phyloP scores from a whole-genome alignment of 1,140 invertebrate genomes.

The Chymomyza costata region DNA sequence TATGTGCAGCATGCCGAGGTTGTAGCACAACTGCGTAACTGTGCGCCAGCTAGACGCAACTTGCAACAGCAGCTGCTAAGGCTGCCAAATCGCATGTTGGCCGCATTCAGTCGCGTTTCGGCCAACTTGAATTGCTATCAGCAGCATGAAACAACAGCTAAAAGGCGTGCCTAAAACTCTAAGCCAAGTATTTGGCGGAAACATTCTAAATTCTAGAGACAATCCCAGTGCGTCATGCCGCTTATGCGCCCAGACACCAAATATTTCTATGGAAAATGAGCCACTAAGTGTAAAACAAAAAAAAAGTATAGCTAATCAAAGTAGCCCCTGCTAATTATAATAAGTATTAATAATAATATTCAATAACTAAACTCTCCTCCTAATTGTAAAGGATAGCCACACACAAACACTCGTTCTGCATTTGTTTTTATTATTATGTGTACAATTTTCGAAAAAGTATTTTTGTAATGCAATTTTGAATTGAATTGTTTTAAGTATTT shows the following conservation, averaged over 20 bases:
- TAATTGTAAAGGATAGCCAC: slow-evolving; percentile 3
- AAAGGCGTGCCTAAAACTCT: slow-evolving; percentile 23
- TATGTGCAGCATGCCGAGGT: slow-evolving; percentile 62
- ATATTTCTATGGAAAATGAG: slow-evolving; percentile 16
- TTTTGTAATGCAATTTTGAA: slow-evolving; percentile 47
- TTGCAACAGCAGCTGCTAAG: slow-evolving; percentile 40
- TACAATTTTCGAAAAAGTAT: slow-evolving; percentile 40
- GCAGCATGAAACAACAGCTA: slow-evolving; percentile 14
- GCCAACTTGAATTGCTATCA: slow-evolving; percentile 64
- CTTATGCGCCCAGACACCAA: slow-evolving; percentile 28
- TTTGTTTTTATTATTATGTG: slow-evolving; percentile 40
- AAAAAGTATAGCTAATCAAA: slow-evolving; percentile 31
- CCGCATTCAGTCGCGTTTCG: slow-evolving; percentile 49
- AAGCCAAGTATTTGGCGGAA: slow-evolving; percentile 7
- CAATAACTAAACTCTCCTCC: background rate
- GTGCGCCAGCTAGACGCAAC: slow-evolving; percentile 13
- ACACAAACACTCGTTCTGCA: slow-evolving; percentile 29
- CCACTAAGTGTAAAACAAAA: slow-evolving; percentile 22
- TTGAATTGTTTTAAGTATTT: slow-evolving; percentile 49
- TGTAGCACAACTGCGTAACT: slow-evolving; percentile 44
- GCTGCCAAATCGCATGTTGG: slow-evolving; percentile 51
- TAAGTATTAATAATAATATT: slow-evolving; percentile 26
- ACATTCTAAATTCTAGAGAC: slow-evolving; percentile 44
- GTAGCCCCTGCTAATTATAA: slow-evolving; percentile 34
- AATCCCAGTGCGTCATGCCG: slow-evolving; percentile 61